These are phyloP conservation scores for Rhagonycha lutea DNA, from an alignment of 2,888 invertebrate species.

Conservation along the genomic window DNA sequence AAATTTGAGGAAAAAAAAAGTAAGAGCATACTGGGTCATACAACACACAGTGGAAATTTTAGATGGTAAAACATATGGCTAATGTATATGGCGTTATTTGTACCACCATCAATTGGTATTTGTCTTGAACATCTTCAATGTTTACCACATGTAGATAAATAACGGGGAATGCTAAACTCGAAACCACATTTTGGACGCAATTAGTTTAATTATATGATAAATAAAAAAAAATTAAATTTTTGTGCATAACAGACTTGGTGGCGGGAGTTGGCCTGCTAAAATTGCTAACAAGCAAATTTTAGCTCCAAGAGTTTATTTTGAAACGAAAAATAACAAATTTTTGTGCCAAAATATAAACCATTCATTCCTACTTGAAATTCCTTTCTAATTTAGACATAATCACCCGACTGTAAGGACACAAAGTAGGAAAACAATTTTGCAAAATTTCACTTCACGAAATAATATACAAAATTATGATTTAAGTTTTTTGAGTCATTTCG, in stretches of 20 bases:
- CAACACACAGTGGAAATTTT: background rate
- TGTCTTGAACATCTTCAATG: constrained; percentile 6
- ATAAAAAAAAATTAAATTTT: background rate
- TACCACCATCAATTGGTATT: constrained; percentile 5
- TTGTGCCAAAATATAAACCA: background rate
- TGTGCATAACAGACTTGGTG: background rate
- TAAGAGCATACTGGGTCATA: background rate
- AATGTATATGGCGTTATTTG: background rate
- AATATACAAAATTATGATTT: no score
- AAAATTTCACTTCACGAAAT: background rate
- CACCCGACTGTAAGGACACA: background rate
- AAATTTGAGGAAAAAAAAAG: constrained; percentile 6
- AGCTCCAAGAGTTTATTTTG: background rate
- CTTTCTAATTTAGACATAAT: background rate
- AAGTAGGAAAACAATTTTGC: background rate
- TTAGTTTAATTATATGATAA: background rate
- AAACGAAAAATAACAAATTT: background rate
- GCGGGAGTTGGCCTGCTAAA: background rate
- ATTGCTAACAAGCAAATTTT: background rate
- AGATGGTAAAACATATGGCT: background rate
- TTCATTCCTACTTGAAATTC: background rate
- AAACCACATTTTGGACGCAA: background rate
- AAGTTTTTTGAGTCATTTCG: no score
- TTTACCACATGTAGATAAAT: constrained; percentile 15
- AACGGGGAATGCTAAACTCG: background rate